Conservation (phyloP, 2,113 vertebrate species). For the Bubo bubo region DNA sequence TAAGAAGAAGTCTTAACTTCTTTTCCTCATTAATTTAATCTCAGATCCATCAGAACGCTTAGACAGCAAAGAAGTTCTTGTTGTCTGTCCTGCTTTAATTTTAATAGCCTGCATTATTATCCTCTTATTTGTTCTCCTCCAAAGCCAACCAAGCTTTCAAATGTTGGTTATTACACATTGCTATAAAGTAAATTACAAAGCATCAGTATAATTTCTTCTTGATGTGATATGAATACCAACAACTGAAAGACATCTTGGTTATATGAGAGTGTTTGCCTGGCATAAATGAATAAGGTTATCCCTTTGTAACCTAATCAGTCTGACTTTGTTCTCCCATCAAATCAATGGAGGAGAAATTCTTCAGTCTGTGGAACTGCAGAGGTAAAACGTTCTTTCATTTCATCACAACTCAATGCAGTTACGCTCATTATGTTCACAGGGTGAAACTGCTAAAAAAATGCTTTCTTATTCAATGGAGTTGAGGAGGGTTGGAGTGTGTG, state of each 20-base stretch:
- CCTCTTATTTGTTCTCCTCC: neutral
- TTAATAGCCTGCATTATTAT: neutral
- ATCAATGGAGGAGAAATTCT: neutral
- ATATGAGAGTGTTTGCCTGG: neutral
- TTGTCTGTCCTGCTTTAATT: neutral
- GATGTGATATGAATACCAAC: neutral
- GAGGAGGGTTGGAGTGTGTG: accelerated
- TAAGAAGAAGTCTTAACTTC: neutral
- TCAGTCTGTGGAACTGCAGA: neutral
- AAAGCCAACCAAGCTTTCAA: neutral
- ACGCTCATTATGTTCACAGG: accelerated
- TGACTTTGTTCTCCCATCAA: neutral
- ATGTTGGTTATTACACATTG: neutral
- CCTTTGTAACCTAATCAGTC: neutral
- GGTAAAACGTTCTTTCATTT: neutral
- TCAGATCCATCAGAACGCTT: neutral
- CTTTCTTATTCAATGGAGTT: neutral
- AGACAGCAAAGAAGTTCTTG: neutral
- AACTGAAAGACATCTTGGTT: neutral
- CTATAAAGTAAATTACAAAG: neutral
- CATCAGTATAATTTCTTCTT: neutral
- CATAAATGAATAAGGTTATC: neutral
- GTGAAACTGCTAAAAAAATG: neutral
- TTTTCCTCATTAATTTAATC: neutral
- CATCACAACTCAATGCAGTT: neutral